Conservation (phyloP, 2,888 invertebrate species). For the Scaptomyza polygonia region DNA sequence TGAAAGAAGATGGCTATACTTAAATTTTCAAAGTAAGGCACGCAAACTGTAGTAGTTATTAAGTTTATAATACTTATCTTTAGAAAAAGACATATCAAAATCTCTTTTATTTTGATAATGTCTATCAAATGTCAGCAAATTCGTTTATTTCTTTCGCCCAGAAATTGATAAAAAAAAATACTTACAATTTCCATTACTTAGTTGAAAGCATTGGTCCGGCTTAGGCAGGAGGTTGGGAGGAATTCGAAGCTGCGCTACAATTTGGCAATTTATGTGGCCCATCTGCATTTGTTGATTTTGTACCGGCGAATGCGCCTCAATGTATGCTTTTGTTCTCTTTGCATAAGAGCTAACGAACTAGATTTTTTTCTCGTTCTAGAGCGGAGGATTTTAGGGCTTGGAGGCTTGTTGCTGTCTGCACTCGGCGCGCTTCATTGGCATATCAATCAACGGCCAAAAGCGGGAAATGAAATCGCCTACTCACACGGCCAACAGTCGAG, state of each 20-base stretch:
- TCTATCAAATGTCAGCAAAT: no score
- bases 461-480: constrained; percentile 76
- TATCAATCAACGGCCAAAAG: constrained; percentile 73
- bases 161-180: constrained; percentile 29
- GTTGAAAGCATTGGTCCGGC: constrained; percentile 13
- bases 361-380: constrained; percentile 56
- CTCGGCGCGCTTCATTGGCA: constrained; percentile 69
- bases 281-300: constrained; percentile 75
- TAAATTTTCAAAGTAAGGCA: no score
- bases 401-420: constrained; percentile 42
- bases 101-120: no score
- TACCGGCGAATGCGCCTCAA: constrained; percentile 51
- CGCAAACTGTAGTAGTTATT: no score
- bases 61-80: no score
- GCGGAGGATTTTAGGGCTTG: constrained; percentile 19
- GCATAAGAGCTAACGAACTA: constrained; percentile 75
- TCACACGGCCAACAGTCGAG: constrained; percentile 58
- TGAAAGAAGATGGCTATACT: neutral
- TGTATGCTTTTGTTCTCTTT: constrained; percentile 70
- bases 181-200: constrained; percentile 39
- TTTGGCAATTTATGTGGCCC: constrained; percentile 75
- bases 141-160: constrained; percentile 6
- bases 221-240: constrained; percentile 21
- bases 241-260: constrained; percentile 46
- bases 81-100: no score